Conservation (phyloP, 2,113 vertebrate genomes). For the Tringa solitaria region DNA sequence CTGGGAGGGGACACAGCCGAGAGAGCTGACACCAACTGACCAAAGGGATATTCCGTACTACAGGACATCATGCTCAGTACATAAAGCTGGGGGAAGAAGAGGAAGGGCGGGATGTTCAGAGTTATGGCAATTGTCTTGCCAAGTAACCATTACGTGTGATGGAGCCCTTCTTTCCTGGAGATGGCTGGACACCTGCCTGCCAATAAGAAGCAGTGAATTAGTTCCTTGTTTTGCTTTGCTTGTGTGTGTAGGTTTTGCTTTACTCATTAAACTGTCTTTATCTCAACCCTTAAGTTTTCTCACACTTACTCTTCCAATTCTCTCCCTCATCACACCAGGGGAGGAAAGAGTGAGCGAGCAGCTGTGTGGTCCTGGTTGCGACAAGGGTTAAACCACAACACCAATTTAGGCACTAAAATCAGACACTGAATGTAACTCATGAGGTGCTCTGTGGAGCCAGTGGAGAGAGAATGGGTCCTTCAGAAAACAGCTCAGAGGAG, state of each 20-base stretch:
- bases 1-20: not conserved
- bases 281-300: not conserved
- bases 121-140: not conserved
- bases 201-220: not conserved
- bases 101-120: not conserved
- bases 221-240: not conserved
- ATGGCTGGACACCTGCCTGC: not conserved
- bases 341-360: not conserved
- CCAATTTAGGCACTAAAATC: not conserved
- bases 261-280: not conserved
- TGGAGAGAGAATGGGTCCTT: not conserved
- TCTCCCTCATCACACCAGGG: not conserved
- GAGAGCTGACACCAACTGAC: not conserved
- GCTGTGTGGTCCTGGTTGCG: not conserved
- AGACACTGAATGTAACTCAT: not conserved
- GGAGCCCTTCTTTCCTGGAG: not conserved
- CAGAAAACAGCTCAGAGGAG: not conserved
- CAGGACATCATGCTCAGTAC: not conserved
- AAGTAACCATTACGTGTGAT: not conserved
- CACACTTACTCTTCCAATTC: not conserved
- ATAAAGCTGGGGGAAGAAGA: not conserved
- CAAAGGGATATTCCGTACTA: not conserved
- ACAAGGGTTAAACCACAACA: not conserved
- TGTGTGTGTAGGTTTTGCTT: not conserved
- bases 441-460: not conserved